Conservation (phyloP, 2,797 vertebrate species). For the Danio choprae region DNA sequence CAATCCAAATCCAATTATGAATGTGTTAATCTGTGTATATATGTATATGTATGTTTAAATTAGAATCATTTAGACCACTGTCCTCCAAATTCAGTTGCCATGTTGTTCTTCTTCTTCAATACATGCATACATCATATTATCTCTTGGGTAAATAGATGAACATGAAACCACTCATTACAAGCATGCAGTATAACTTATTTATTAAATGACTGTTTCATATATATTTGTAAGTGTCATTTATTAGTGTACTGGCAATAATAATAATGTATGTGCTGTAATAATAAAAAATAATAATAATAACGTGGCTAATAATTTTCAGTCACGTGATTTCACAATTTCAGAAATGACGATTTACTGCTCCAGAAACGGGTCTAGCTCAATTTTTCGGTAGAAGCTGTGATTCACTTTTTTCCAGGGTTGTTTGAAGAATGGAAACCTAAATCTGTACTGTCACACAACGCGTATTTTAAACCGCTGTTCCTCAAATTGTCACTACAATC, state of each 20-base stretch:
- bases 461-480: no score
- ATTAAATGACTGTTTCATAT: no score
- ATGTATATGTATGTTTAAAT: not conserved
- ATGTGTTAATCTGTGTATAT: not conserved
- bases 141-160: not conserved
- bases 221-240: not conserved
- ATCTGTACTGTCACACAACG: no score
- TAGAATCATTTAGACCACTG: not conserved
- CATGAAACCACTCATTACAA: not conserved
- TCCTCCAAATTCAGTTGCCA: not conserved
- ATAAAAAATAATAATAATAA: no score
- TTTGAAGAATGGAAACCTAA: not conserved
- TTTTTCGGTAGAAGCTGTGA: not conserved
- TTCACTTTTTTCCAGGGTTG: not conserved
- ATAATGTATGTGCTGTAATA: no score
- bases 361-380: not conserved
- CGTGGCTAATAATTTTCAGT: not conserved
- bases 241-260: no score
- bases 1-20: not conserved
- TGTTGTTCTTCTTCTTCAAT: no score
- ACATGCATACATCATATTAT: not conserved
- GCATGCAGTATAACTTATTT: no score
- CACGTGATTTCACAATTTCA: not conserved
- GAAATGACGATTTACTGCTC: not conserved
- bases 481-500: not conserved